A percentile compares a stretch with the other conserved stretches of the same genome.
phyloP scores from a whole-genome alignment of 2,113 vertebrate species.

The Diadophis punctatus region DNA sequence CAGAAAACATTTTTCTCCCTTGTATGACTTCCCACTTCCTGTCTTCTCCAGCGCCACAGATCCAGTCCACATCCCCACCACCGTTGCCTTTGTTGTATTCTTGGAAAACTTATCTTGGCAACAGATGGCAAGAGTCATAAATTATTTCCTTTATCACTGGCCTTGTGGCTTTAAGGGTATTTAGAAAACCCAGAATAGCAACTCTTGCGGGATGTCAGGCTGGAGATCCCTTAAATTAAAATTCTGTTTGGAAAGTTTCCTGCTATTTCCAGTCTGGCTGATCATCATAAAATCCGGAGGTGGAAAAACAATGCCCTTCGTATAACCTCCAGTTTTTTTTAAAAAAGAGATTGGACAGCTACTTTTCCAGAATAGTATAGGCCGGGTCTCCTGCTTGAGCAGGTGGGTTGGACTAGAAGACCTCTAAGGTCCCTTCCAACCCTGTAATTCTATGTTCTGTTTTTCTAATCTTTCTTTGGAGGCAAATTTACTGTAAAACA shows the following conservation, averaged over 20 bases:
- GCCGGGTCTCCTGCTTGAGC: not conserved
- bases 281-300: not conserved
- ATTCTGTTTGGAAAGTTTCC: not conserved
- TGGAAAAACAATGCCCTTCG: not conserved
- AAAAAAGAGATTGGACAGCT: not conserved
- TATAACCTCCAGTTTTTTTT: not conserved
- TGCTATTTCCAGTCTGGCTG: not conserved
- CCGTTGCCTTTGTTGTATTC: not conserved
- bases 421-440: not conserved
- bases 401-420: not conserved
- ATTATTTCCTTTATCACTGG: slow-evolving; percentile 11
- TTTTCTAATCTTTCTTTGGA: not conserved
- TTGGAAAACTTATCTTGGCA: slow-evolving; percentile 9
- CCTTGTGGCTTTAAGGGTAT: slow-evolving; percentile 2
- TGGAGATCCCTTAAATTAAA: slow-evolving; percentile 16
- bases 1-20: not conserved
- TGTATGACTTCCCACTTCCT: not conserved
- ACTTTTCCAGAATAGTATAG: not conserved
- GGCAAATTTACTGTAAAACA: not conserved
- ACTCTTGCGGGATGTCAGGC: not conserved
- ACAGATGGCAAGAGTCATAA: not conserved
- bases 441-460: not conserved
- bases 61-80: not conserved
- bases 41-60: not conserved
- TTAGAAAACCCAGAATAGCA: not conserved